Evolutionary conservation across 1,140 invertebrate species (phyloP), one percentile per base, ranked within the genome.

Genomic region (Aphis craccivora): DNA sequence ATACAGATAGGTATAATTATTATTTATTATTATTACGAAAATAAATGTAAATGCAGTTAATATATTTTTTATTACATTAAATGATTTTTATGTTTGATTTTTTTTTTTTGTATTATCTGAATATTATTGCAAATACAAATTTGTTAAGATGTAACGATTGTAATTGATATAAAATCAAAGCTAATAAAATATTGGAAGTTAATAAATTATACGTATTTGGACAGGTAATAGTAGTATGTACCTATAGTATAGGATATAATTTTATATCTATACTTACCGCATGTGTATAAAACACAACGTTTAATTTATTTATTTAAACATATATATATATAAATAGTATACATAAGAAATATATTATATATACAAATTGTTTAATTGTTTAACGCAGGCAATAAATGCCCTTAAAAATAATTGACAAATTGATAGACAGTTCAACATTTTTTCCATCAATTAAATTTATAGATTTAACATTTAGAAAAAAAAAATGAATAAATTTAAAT

Each of bases 401-500:
- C 1, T 40, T 40, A 89, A 37, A 89, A 35, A 40, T 89, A 89
- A 90, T 90, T 90, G 53, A 67, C 55, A 60, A 90, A 90, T 67
- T 67, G 89, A 90, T 45, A 45, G 89, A 67, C 89, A 18, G 55
- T 30, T 30, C 11, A 90, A 40, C 2, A 9, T 90, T 90, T 90
- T 90, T 8, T 55, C 35, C 48, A 89, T 90, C 23, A 67, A 90
- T 90, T 90, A 60, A 67, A 67, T 67, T 30, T 60, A 40, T 67
- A 43, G 25, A 20, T n/a, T 30, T 20, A 67, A 67, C 14, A n/a
- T 30, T 76, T 20, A 8, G 23, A 60, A 90, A 90, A 90, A 35
- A 53, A n/a, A 90, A 90, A 37, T 18, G 37, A 90, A 90, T 60
- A 30, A 5, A 90, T 90, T 90, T 90, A 60, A 90, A 90, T 60